Evolutionary conservation across 1,140 invertebrate species (phyloP).

Genomic region (Heliconius nattereri): DNA sequence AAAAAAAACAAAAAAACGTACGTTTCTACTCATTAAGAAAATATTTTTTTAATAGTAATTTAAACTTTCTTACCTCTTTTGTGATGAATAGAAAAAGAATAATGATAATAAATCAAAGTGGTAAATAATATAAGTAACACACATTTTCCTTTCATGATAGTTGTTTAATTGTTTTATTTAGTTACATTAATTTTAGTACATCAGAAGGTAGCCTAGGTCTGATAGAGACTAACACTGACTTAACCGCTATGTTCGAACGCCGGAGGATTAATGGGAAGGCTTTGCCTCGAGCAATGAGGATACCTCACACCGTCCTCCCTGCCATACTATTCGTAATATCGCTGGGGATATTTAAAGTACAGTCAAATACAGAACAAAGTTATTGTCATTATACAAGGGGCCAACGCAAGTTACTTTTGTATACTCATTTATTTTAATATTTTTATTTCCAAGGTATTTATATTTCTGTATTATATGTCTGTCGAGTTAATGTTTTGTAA

Average conservation of each 20-base stretch:
- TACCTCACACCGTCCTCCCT: neutral
- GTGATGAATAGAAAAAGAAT: slow-evolving; percentile 46
- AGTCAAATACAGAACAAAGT: neutral
- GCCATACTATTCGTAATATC: neutral
- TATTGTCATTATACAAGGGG: neutral
- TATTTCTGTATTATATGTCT: too few species aligned
- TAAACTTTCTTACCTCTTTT: slow-evolving; percentile 46
- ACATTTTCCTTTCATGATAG: slow-evolving; percentile 22
- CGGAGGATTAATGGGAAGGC: slow-evolving; percentile 8
- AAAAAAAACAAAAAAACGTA: too few species aligned
- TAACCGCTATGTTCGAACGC: slow-evolving; percentile 7
- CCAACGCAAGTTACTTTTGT: neutral
- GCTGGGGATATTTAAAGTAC: neutral
- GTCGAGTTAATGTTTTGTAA: too few species aligned
- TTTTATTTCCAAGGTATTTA: too few species aligned
- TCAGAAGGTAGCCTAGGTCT: neutral
- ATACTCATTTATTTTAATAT: neutral
- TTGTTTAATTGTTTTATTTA: neutral
- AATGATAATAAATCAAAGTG: slow-evolving; percentile 48
- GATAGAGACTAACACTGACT: neutral
- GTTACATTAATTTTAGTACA: neutral
- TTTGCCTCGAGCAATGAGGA: neutral
- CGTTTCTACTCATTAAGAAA: neutral
- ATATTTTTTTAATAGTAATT: neutral
- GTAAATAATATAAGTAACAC: slow-evolving; percentile 23